These are phyloP conservation scores for Anguilla obscura DNA, from an alignment of 2,797 vertebrate genomes.

Conservation along the genomic window DNA sequence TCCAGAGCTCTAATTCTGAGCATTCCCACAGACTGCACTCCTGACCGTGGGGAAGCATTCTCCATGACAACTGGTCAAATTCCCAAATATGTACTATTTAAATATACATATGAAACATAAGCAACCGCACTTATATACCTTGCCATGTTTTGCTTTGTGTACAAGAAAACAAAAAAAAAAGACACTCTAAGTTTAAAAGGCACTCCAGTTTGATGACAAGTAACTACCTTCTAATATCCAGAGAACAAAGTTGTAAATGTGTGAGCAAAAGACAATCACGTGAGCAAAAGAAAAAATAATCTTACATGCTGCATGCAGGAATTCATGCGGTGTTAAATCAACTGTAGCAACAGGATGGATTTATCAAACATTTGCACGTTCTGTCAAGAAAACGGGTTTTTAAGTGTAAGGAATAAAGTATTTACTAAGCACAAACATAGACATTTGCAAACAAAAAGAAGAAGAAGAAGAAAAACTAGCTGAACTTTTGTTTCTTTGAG, in stretches of 20 bases:
- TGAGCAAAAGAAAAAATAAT: slow-evolving; percentile 8
- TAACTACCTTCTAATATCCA: background rate
- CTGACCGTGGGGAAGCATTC: slow-evolving; percentile 21
- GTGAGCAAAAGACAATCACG: background rate
- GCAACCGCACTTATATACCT: background rate
- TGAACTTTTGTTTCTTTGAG: background rate
- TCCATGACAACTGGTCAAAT: background rate
- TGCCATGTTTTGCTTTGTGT: background rate
- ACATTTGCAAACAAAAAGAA: background rate
- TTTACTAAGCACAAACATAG: background rate
- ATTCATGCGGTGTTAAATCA: background rate
- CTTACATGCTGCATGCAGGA: background rate
- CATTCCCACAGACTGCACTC: slow-evolving; percentile 36
- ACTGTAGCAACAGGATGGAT: background rate
- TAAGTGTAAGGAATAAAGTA: background rate
- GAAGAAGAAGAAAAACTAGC: background rate
- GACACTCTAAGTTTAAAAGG: background rate
- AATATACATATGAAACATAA: background rate
- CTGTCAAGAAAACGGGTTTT: background rate
- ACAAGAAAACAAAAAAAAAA: background rate
- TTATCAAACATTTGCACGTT: slow-evolving; percentile 18
- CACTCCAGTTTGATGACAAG: background rate
- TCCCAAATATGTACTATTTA: background rate
- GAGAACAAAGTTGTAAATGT: background rate
- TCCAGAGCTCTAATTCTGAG: slow-evolving; percentile 19